phyloP scores from a whole-genome alignment of 2,888 invertebrate genomes.

The Vannuccia rotundouncinata region DNA sequence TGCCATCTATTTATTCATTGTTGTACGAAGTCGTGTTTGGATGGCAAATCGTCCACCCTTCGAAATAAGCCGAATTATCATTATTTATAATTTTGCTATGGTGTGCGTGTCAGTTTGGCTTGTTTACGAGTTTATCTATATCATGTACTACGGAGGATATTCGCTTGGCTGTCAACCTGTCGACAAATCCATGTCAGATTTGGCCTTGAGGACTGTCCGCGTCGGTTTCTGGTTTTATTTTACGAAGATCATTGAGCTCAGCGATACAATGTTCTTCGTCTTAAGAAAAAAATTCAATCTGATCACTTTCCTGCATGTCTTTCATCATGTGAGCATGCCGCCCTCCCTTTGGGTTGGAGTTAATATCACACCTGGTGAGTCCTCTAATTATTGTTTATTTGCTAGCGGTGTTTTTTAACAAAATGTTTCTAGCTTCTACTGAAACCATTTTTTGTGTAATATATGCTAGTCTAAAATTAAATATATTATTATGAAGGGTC shows the following conservation, averaged over 20 bases:
- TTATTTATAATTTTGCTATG: conserved; percentile 80
- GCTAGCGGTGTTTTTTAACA: too few species aligned
- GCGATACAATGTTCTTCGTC: conserved; percentile 35
- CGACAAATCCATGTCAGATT: conserved; percentile 66
- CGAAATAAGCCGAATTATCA: conserved; percentile 70
- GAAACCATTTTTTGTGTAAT: too few species aligned
- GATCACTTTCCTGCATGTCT: conserved; percentile 37
- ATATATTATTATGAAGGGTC: too few species aligned
- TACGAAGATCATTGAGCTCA: conserved; percentile 35
- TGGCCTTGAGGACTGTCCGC: conserved; percentile 60
- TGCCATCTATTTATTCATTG: conserved; percentile 73
- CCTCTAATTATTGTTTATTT: too few species aligned
- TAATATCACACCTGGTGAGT: conserved; percentile 29
- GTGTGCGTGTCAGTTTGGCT: conserved; percentile 82
- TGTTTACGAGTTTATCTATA: conserved; percentile 66
- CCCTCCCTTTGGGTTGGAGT: conserved; percentile 28
- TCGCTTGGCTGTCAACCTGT: conserved; percentile 76
- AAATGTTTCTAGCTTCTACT: too few species aligned
- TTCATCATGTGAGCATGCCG: conserved; percentile 38
- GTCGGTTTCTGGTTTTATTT: conserved; percentile 34
- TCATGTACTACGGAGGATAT: conserved; percentile 81
- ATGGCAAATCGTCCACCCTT: conserved; percentile 85
- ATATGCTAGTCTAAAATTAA: too few species aligned
- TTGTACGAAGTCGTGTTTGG: conserved; percentile 70
- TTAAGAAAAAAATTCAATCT: conserved; percentile 33